phyloP scores from a whole-genome alignment of 2,888 invertebrate species.

The Coecobrya sp. region DNA sequence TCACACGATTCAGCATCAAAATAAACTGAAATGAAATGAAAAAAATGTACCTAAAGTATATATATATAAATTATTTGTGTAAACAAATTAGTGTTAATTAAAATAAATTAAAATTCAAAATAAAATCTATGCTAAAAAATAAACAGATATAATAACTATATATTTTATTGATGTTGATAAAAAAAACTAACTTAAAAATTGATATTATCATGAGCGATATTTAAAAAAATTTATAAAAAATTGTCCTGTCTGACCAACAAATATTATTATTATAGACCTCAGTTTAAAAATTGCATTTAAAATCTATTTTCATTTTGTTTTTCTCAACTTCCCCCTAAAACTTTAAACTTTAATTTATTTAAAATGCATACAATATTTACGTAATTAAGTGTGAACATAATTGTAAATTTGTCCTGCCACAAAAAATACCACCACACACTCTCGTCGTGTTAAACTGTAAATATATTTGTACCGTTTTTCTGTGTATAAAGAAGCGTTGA shows the following conservation, averaged over 20 bases:
- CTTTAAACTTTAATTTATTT: too few species aligned
- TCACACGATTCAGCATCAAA: neutral
- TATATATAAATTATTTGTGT: neutral
- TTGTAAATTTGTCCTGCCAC: neutral
- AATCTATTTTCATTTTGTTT: too few species aligned
- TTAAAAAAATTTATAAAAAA: neutral
- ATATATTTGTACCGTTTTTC: neutral
- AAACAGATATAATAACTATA: neutral
- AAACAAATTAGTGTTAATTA: neutral
- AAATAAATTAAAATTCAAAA: neutral
- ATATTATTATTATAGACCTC: constrained; percentile 31
- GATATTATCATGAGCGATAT: neutral
- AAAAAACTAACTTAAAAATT: neutral
- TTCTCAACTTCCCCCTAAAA: too few species aligned
- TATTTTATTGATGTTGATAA: neutral
- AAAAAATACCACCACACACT: neutral
- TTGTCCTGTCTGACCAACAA: constrained; percentile 74
- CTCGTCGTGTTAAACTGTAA: neutral
- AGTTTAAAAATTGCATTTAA: too few species aligned
- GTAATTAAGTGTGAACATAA: too few species aligned
- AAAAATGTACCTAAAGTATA: constrained; percentile 19
- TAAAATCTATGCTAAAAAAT: too few species aligned
- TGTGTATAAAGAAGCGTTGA: neutral
- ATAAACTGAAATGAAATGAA: constrained; percentile 2
- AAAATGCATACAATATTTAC: too few species aligned